Evolutionary conservation across 2,888 invertebrate genomes (phyloP), one percentile per base, ranked within the genome.

Genomic region (Drosophila vallismaia): DNA sequence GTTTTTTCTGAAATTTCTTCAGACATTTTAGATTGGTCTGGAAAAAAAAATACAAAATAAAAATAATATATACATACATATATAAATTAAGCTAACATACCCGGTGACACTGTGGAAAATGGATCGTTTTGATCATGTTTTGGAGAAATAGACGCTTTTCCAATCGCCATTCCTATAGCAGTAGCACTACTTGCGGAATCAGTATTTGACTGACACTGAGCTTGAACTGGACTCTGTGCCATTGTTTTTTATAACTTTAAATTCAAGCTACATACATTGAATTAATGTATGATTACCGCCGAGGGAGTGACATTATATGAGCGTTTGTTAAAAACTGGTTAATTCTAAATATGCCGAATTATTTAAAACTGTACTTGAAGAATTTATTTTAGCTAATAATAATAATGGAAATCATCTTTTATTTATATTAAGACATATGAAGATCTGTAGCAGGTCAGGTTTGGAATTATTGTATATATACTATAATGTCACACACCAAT

Each of bases 231-330:
- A 58, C 68, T 66, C 48, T 66, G 68, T 71, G 60, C 60, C 72
- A 64, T 76, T 74, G 74, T 79, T 69, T 74, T 77, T 52, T 83
- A 70, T 56, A 85, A 75, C 82, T 81, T 80, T 76, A 69, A 72
- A 31, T 31, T 14, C 14, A 49, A 31, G 31, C 29, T 49, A 49
- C 31, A 33, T 49, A 49, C 31, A 33, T 49, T 28, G 48, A 31
- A 14, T 31, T 8, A 4, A 46, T 42, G n/a, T 42, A 8, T 19
- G 19, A 9, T 42, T 36, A n/a, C n/a, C 36, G n/a, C n/a, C 36
- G n/a, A 5, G n/a, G n/a, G n/a, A 36, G n/a, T 36, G 5, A n/a
- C 36, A 36, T 36, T 36, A 5, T 6, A n/a, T 19, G 36, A n/a
- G n/a, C n/a, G 10, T 36, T 36, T 36, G 36, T 36, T n/a, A n/a